Evolutionary conservation across 1,140 invertebrate genomes (phyloP).

Genomic region (Aricia agestis): DNA sequence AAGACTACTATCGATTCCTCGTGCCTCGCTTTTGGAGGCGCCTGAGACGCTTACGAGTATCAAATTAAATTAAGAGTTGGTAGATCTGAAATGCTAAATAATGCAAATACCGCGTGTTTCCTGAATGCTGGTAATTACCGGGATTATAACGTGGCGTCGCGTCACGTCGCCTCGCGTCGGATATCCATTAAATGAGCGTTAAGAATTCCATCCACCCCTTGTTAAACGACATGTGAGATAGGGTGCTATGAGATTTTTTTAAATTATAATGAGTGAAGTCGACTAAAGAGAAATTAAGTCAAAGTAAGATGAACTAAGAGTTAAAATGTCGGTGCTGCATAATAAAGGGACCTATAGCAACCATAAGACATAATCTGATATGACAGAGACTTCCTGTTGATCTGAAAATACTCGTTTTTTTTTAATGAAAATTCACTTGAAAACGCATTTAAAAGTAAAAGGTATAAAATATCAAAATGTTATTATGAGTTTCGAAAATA

Average conservation of each 20-base stretch:
- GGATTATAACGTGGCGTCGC: slow-evolving; percentile 54
- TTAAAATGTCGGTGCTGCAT: no score
- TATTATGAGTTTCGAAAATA: not conserved
- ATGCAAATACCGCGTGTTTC: slow-evolving; percentile 30
- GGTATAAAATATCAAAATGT: not conserved
- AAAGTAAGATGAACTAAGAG: no score
- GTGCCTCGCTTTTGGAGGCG: no score
- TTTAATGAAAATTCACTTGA: not conserved
- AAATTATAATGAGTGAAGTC: not conserved
- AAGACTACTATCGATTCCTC: no score
- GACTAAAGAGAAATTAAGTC: no score
- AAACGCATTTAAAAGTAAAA: not conserved
- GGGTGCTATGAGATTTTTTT: slow-evolving; percentile 19
- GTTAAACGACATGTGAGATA: slow-evolving; percentile 27
- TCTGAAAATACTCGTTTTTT: not conserved
- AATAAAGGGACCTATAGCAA: no score
- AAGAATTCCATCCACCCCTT: slow-evolving; percentile 45
- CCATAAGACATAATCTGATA: no score
- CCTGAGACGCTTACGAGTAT: not conserved
- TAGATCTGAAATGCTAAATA: not conserved
- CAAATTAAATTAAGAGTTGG: not conserved
- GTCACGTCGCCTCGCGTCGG: slow-evolving; percentile 22
- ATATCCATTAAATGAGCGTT: slow-evolving; percentile 55
- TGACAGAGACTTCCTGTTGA: no score
- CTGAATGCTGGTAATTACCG: slow-evolving; percentile 53